Base-by-base conservation (phyloP, 2,797 vertebrate genomes). In the Crypturellus tataupa region DNA sequence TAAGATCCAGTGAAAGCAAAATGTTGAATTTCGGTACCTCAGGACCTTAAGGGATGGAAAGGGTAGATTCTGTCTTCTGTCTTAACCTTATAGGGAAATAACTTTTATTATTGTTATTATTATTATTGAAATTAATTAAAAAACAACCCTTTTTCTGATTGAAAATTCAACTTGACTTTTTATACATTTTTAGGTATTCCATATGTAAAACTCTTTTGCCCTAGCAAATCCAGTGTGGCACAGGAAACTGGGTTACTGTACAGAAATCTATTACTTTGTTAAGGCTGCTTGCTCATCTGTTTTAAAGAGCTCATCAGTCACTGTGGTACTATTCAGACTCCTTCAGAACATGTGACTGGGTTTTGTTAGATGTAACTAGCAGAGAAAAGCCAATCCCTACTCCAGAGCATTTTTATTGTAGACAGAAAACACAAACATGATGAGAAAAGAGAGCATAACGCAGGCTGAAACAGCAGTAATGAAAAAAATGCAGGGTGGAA, bases 191-290 rank as follows among this genome's bases (percentile, higher is more conserved):
- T 40, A 62, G 4, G 2, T 44, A 62, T 37, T 33, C 2, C 15
- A 51, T 6, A 29, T 42, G 35, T 17, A 44, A 90, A 72, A 64
- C 1, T 16, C 27, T 46, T 91, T 85, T 86, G 2, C 8, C 9
- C 11, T 60, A 27, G 4, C 1, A 86, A 47, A 56, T 3, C 17
- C 0, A 3, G 3, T 62, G 13, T 56, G 81, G 7, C 4, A 16
- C 7, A 81, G 3, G 12, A 51, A 79, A 65, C 2, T 37, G 5
- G 1, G 17, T 58, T 68, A 84, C 65, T 4, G 35, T 7, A 40
- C 9, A 49, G 3, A 58, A 58, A 0, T 47, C 64, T 19, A 46
- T 55, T 72, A 7, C 73, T 87, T 53, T 44, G 25, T 10, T 33
- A 46, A 59, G 76, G 56, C 14, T n/a, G 2, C 25, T 77, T 4